These are phyloP conservation scores for Pristionchus entomophagus DNA, from an alignment of 2,888 invertebrate species.

Conservation along the genomic window DNA sequence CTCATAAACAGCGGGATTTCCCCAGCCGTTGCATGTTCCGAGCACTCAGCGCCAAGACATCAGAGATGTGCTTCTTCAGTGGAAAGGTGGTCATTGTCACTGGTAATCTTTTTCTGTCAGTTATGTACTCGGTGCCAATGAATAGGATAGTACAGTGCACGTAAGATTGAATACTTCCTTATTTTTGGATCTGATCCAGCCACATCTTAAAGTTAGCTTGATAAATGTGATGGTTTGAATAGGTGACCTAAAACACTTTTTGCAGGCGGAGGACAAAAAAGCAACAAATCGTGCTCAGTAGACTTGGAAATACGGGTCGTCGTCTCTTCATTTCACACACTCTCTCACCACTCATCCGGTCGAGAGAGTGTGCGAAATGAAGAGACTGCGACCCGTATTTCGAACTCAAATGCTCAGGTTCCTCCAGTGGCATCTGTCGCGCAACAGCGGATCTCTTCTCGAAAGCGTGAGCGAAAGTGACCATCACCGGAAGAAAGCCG, in stretches of 20 bases:
- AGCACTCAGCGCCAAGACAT: background rate
- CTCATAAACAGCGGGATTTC: background rate
- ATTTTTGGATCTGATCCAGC: no score
- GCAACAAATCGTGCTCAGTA: no score
- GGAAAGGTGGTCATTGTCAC: background rate
- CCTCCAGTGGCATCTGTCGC: background rate
- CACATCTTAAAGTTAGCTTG: background rate
- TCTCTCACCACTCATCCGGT: no score
- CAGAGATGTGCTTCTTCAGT: background rate
- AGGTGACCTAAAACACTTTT: no score
- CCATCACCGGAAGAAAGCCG: background rate
- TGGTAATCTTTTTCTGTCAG: background rate
- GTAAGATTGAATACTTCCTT: no score
- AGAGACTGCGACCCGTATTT: no score
- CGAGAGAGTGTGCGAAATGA: no score
- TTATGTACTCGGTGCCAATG: no score
- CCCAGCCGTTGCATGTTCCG: background rate
- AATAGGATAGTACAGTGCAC: no score
- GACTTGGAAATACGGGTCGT: no score
- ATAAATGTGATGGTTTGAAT: background rate
- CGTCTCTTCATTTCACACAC: no score
- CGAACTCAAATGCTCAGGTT: background rate
- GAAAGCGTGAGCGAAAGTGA: slow-evolving; percentile 23
- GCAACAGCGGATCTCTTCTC: slow-evolving; percentile 10
- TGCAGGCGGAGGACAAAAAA: no score